phyloP scores from a whole-genome alignment of 1,140 invertebrate species.

The Mamestra configurata region DNA sequence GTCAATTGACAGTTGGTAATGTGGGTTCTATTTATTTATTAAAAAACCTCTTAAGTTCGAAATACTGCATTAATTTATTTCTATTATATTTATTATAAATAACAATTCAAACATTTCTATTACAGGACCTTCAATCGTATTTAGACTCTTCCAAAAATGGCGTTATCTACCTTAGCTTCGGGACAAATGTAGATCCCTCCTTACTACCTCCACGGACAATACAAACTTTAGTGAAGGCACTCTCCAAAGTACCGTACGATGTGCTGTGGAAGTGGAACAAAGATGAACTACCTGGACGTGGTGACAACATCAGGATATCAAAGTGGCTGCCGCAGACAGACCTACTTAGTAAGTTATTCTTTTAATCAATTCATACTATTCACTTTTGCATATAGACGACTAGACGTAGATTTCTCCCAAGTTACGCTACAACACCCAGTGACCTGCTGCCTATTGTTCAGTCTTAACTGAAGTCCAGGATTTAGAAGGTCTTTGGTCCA shows the following conservation, averaged over 20 bases:
- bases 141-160: conserved; percentile 67
- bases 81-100: no score
- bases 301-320: conserved; percentile 70
- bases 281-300: conserved; percentile 61
- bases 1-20: no score
- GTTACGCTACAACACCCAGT: no score
- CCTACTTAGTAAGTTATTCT: conserved; percentile 75
- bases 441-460: no score
- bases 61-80: no score
- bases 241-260: conserved; percentile 81
- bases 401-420: no score
- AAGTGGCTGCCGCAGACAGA: conserved; percentile 88
- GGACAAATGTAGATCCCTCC: conserved; percentile 80
- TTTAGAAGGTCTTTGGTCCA: no score
- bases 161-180: conserved; percentile 87
- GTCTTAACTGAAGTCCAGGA: no score
- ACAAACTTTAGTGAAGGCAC: conserved; percentile 78
- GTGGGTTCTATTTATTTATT: no score
- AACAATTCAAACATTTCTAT: not conserved
- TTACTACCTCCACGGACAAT: conserved; percentile 74
- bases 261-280: conserved; percentile 87
- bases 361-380: no score
- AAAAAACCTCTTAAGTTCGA: no score
- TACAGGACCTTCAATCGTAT: conserved; percentile 65
- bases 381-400: no score